These are phyloP conservation scores for Eulacestoma nigropectus DNA, from an alignment of 2,113 vertebrate genomes.

Conservation along the genomic window DNA sequence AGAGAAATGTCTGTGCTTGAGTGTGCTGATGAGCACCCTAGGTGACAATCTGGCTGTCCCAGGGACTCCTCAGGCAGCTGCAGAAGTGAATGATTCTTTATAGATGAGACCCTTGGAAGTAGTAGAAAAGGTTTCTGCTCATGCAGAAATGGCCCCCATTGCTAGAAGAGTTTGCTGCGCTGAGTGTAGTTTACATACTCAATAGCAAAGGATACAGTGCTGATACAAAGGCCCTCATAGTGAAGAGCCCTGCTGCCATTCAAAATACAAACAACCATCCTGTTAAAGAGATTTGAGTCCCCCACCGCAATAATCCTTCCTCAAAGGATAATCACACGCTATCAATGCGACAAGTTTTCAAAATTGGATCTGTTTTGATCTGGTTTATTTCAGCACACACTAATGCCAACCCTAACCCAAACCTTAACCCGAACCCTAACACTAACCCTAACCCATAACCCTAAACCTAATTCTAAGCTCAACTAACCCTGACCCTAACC, in stretches of 20 bases:
- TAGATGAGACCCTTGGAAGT: not conserved
- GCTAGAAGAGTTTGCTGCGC: not conserved
- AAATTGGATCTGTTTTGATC: not conserved
- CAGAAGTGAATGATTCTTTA: not conserved
- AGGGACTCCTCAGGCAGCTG: not conserved
- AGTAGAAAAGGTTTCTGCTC: not conserved
- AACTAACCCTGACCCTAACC: no score
- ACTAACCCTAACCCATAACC: no score
- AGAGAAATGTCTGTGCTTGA: not conserved
- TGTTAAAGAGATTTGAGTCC: not conserved
- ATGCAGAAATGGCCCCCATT: not conserved
- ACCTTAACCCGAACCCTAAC: no score
- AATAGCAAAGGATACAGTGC: not conserved
- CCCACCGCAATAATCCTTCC: not conserved
- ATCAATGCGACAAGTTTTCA: rapidly evolving
- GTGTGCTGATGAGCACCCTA: not conserved
- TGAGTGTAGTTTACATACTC: not conserved
- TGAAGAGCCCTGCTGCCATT: not conserved
- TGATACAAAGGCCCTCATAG: not conserved
- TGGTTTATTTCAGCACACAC: not conserved
- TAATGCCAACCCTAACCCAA: no score
- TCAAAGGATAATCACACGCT: not conserved
- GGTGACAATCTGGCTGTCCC: not conserved
- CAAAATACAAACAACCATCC: not conserved
- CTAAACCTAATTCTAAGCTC: no score